A percentile compares a stretch with the other conserved stretches of the same genome.
Conservation (phyloP, 2,113 vertebrate genomes). For the Marmota flaviventris region DNA sequence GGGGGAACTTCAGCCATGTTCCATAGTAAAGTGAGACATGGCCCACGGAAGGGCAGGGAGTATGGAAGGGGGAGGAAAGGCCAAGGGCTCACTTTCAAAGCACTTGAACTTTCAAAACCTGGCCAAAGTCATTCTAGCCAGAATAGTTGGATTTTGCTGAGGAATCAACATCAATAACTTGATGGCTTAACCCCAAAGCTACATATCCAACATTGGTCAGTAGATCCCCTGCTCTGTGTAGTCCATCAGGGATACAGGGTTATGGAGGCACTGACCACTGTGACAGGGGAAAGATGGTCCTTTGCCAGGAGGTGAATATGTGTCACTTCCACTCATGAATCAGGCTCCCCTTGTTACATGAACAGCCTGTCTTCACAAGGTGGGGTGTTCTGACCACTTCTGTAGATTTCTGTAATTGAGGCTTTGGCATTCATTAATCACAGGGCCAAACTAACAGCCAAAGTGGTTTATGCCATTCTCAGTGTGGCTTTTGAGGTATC, state of each 20-base stretch:
- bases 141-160: not conserved
- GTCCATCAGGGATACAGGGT: not conserved
- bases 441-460: not conserved
- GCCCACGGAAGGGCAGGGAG: rapidly evolving
- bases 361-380: not conserved
- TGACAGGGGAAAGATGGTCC: not conserved
- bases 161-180: not conserved
- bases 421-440: not conserved
- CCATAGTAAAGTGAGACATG: not conserved
- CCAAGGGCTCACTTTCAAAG: not conserved
- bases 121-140: not conserved
- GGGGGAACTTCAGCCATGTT: not conserved
- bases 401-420: not conserved
- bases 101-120: not conserved
- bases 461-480: not conserved
- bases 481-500: not conserved
- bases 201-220: not conserved
- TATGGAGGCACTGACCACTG: not conserved
- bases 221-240: not conserved
- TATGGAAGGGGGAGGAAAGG: not conserved
- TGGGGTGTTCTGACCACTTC: not conserved
- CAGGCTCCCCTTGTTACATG: not conserved
- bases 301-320: not conserved
- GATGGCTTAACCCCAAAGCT: not conserved
- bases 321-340: not conserved